A percentile compares a stretch with the other conserved stretches of the same genome.
phyloP scores from a whole-genome alignment of 1,140 invertebrate genomes.

The Diuraphis noxia region DNA sequence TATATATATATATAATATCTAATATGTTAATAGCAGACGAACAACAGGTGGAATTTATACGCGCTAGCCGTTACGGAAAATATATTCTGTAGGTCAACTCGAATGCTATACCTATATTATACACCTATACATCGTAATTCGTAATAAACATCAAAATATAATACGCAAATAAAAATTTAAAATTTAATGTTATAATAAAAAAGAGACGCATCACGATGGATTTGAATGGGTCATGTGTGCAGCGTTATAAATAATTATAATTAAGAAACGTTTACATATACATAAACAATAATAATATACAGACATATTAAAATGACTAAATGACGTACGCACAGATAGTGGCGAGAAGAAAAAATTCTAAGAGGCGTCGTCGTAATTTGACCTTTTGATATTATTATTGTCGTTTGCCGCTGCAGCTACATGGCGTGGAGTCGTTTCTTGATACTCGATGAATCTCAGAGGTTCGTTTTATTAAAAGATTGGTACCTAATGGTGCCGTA shows the following conservation, averaged over 20 bases:
- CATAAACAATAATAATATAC: no score
- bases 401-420: not conserved
- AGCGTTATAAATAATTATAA: not conserved
- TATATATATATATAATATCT: not conserved
- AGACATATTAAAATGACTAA: not conserved
- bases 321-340: not conserved
- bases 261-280: not conserved
- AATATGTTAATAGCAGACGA: conserved; percentile 6
- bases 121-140: not conserved
- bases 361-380: not conserved
- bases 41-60: conserved; percentile 26
- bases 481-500: not conserved
- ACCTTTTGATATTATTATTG: not conserved
- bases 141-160: not conserved
- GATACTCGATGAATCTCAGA: not conserved
- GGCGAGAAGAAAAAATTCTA: not conserved
- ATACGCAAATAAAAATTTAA: not conserved
- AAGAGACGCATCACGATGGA: not conserved
- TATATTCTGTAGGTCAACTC: conserved; percentile 21
- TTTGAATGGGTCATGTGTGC: not conserved
- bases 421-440: not conserved
- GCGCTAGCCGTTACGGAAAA: not conserved
- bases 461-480: not conserved
- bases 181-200: not conserved
- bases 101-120: not conserved